A percentile compares a stretch with the other conserved stretches of the same genome.
phyloP scores from a whole-genome alignment of 2,113 vertebrate species.

The Pelecanus crispus region DNA sequence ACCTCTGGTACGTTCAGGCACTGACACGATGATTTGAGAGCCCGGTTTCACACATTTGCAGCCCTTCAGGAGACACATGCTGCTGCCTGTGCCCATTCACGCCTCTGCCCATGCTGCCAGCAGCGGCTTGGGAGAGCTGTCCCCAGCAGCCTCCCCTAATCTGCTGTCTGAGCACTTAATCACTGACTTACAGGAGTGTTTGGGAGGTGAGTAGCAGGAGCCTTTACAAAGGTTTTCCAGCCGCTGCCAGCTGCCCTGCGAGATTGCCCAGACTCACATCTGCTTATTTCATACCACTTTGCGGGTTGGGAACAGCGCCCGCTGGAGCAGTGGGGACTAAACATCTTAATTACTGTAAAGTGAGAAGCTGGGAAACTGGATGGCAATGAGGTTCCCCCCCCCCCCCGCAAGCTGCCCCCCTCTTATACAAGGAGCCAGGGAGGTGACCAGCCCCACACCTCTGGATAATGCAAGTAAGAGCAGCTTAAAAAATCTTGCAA shows the following conservation, averaged over 20 bases:
- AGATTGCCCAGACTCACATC: fast-evolving
- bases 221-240: neutral
- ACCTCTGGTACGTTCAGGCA: neutral
- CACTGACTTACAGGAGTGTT: neutral
- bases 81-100: neutral
- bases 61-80: neutral
- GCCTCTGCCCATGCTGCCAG: neutral
- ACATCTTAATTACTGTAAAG: neutral
- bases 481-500: neutral
- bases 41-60: neutral
- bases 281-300: neutral
- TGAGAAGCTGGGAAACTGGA: neutral
- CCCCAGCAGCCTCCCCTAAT: neutral
- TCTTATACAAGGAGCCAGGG: neutral
- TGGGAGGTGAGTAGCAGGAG: neutral
- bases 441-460: neutral
- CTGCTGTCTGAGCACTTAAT: constrained; percentile 3
- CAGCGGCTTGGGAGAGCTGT: fast-evolving
- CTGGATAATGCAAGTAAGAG: fast-evolving
- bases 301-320: neutral
- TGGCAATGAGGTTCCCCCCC: neutral
- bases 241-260: neutral
- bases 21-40: neutral
- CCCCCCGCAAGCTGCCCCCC: neutral
- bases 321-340: neutral